phyloP scores from a whole-genome alignment of 2,888 invertebrate species.

The Ichneumoninae sp. region DNA sequence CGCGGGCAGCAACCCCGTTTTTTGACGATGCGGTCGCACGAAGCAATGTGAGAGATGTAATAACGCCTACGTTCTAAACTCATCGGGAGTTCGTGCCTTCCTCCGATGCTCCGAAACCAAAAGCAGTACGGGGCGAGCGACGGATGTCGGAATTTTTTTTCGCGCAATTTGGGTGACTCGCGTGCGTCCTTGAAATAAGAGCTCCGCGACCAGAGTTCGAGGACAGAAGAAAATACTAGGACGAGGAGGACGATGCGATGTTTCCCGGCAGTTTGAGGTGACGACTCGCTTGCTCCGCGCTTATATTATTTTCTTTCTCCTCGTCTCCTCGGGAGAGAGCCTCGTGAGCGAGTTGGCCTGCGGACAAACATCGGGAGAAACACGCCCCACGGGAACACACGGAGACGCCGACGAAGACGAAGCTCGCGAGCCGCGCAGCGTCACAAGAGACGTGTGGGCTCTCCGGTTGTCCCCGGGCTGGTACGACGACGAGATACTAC shows the following conservation, averaged over 20 bases:
- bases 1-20: conserved; percentile 11
- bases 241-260: conserved; percentile 36
- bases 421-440: conserved; percentile 29
- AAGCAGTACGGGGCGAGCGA: too few species aligned
- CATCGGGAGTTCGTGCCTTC: conserved; percentile 1
- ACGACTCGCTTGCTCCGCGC: conserved; percentile 44
- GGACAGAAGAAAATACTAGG: background rate
- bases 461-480: conserved; percentile 55
- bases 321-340: conserved; percentile 25
- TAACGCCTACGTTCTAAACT: conserved; percentile 16
- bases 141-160: too few species aligned
- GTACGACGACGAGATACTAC: conserved; percentile 59
- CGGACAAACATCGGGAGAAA: conserved; percentile 68
- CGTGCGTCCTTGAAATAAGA: conserved; percentile 34
- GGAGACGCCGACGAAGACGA: conserved; percentile 51
- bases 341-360: conserved; percentile 34
- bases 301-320: conserved; percentile 17
- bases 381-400: conserved; percentile 68
- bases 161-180: background rate
- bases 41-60: conserved; percentile 25
- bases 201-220: background rate
- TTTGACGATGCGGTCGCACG: conserved; percentile 30
- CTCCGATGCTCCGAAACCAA: too few species aligned
- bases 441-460: conserved; percentile 65
- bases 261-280: conserved; percentile 54